Percentiles rank a stretch among this genome's conserved stretches.
phyloP scores from a whole-genome alignment of 2,888 invertebrate species.

The Neuroscelio doddi region DNA sequence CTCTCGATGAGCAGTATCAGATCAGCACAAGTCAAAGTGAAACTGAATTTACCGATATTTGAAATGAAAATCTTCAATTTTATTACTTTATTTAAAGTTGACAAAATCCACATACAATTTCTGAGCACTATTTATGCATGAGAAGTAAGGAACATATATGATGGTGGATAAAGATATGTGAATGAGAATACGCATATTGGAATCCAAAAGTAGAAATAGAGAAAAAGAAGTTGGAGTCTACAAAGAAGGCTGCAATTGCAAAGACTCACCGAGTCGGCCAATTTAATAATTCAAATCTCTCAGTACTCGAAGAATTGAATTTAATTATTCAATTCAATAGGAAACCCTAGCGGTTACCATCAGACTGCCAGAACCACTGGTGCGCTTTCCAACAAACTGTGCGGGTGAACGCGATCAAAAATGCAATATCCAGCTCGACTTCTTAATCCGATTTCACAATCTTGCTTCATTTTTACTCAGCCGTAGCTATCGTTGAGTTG shows the following conservation, averaged over 20 bases:
- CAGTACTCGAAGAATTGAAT: conserved; percentile 73
- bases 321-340: conserved; percentile 72
- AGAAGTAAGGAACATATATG: conserved; percentile 23
- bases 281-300: conserved; percentile 70
- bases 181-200: conserved; percentile 13
- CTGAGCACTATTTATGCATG: not conserved
- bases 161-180: conserved; percentile 13
- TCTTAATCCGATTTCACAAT: conserved; percentile 68
- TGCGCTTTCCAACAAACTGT: conserved; percentile 33
- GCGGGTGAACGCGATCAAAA: conserved; percentile 64
- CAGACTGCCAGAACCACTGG: conserved; percentile 45
- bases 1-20: not conserved
- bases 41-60: too few relatives aligned
- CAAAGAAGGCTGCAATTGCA: conserved; percentile 52
- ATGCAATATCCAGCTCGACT: conserved; percentile 70
- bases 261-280: conserved; percentile 57
- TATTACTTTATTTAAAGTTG: conserved; percentile 6
- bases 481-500: conserved; percentile 18
- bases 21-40: not conserved
- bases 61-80: too few relatives aligned
- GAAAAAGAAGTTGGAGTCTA: conserved; percentile 38
- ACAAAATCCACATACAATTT: too few relatives aligned
- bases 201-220: conserved; percentile 27
- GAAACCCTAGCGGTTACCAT: conserved; percentile 62
- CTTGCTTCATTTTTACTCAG: conserved; percentile 36